phyloP scores from a whole-genome alignment of 2,113 vertebrate genomes.

The Chinchilla lanigera region DNA sequence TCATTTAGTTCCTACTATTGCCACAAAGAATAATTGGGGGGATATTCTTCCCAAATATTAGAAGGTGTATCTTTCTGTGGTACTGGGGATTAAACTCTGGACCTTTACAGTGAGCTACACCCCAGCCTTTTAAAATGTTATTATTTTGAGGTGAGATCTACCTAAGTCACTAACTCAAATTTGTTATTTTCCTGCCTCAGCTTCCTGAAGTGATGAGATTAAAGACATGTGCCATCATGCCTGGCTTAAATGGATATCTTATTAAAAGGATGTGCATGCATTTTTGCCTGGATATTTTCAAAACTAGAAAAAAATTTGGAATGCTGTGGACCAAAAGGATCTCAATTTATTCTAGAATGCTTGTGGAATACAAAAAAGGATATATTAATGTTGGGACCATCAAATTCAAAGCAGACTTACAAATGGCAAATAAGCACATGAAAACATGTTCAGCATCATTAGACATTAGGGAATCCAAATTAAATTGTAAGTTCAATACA shows the following conservation, averaged over 20 bases:
- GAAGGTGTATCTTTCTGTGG: neutral
- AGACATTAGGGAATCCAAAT: neutral
- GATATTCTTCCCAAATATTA: neutral
- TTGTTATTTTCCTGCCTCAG: neutral
- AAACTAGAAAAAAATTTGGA: neutral
- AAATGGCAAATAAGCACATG: neutral
- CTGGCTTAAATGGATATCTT: neutral
- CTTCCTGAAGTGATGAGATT: neutral
- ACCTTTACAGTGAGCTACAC: neutral
- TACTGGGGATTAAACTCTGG: too few species aligned
- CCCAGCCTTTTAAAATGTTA: neutral
- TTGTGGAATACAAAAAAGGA: neutral
- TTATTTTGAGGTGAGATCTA: neutral
- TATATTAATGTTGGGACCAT: accelerated
- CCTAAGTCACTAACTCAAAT: neutral
- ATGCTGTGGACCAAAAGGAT: neutral
- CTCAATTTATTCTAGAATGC: neutral
- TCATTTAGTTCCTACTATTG: neutral
- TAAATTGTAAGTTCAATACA: neutral
- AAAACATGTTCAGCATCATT: neutral
- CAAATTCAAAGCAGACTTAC: neutral
- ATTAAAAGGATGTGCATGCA: neutral
- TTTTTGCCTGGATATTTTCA: neutral
- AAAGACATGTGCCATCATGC: neutral
- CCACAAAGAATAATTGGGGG: neutral